phyloP scores from a whole-genome alignment of 2,888 invertebrate species.

The Pseudeuparius sepicola region DNA sequence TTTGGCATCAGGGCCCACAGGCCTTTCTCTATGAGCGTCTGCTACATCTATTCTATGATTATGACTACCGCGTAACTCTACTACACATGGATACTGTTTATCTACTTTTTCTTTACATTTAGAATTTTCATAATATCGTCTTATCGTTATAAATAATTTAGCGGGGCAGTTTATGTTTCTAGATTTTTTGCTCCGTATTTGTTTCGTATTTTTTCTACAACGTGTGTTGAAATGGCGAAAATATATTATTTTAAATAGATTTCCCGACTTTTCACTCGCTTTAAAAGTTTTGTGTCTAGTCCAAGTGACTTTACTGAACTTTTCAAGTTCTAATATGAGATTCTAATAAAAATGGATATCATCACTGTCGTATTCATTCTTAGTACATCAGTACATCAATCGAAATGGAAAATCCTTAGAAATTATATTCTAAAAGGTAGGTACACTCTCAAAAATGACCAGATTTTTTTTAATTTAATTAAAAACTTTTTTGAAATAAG shows the following conservation, averaged over 20 bases:
- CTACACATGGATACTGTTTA: slow-evolving; percentile 7
- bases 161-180: slow-evolving; percentile 6
- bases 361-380: too few relatives aligned
- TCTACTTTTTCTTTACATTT: slow-evolving; percentile 5
- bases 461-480: too few relatives aligned
- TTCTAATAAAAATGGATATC: too few relatives aligned
- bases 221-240: slow-evolving; percentile 6
- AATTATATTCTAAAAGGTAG: too few relatives aligned
- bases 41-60: too few relatives aligned
- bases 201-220: slow-evolving; percentile 9
- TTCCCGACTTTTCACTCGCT: not conserved
- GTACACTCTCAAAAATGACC: too few relatives aligned
- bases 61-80: slow-evolving; percentile 7
- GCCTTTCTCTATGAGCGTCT: too few relatives aligned
- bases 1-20: too few relatives aligned
- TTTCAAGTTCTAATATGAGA: slow-evolving; percentile 5
- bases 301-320: slow-evolving; percentile 6
- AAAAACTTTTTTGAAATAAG: too few relatives aligned
- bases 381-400: too few relatives aligned
- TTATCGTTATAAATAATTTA: not conserved
- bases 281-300: slow-evolving; percentile 6
- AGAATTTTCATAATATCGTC: slow-evolving; percentile 6
- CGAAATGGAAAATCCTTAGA: too few relatives aligned
- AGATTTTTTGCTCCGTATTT: not conserved
- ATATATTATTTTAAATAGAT: slow-evolving; percentile 7